Evolutionary conservation across 1,140 invertebrate genomes (phyloP), one percentile per base, ranked within the genome.

Genomic region (Drosophila teissieri): DNA sequence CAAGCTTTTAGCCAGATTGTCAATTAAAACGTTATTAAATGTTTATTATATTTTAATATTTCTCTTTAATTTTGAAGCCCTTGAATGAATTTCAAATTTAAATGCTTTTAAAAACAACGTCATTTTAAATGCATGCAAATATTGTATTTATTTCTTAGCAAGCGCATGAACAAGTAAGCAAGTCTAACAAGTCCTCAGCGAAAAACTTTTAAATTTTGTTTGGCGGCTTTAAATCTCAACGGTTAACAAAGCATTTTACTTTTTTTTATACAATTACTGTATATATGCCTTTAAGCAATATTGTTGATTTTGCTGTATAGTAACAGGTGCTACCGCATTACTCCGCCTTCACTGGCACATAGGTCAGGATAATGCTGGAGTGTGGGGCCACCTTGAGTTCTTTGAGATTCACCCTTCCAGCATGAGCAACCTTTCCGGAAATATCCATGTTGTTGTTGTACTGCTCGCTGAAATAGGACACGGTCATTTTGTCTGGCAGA

Each of bases 401-500:
- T 7, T 54, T 75, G n/a, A 81, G 72, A 69, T 68, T 75, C 2
- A 84, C 57, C 67, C 82, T 72, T 56, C 53, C 55, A 11, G 64
- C 70, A 27, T 57, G 49, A 75, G 22, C 81, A 92, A 94, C 94
- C 91, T 93, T 77, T 19, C 36, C 39, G 19, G 67, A 74, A 39
- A 89, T 75, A 17, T 82, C 78, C 3, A 92, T 75, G 46, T 49
- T 31, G 48, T 90, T 91, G 56, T 92, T 91, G 57, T 94, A 95
- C 67, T 94, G 94, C 10, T 93, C 90, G 85, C 94, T 95, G 37
- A 93, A 69, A n/a, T 93, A 80, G 31, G 93, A 77, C 6, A 95
- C 90, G 15, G 93, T 94, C 70, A 95, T 92, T 77, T 95, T 94
- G 3, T 94, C 91, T 0, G 94, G 92, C 7, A 95, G 76, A 19